Evolutionary conservation across 2,888 invertebrate species (phyloP), one percentile per base, ranked within the genome.

Genomic region (Drosophila testacea): DNA sequence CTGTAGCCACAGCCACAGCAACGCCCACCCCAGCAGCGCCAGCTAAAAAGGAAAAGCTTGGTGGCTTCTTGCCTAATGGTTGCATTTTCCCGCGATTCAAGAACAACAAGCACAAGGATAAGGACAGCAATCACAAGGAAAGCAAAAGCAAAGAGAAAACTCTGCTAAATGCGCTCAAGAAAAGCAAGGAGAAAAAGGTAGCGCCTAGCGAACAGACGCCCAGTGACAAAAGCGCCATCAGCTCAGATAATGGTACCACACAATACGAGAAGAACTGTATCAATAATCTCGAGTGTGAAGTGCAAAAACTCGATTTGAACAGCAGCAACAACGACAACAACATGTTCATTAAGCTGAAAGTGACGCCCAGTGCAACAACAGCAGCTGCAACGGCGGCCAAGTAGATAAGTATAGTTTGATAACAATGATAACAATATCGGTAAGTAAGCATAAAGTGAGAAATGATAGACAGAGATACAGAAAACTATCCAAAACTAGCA

Each of bases 61-160:
- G 91, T 38, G 92, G 92, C 9, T 92, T 92, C 71, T 77, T 92
- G 71, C 92, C 92, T 56, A 92, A 92, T 64, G 92, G 92, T 61
- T 92, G 92, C 69, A 92, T 92, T 73, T 92, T 92, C 79, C 92
- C 92, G 70, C 90, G 92, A 52, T 92, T 92, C 65, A 92, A 92
- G 68, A 92, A 92, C 73, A 91, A 90, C 74, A 92, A 92, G 72
- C 90, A 92, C 71, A 92, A 92, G 79, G 92, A 92, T 50, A 92
- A 89, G 71, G 91, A 91, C 5, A 89, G 85, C 80, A 87, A 73
- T 73, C 91, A 77, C 81, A 90, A 85, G 69, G 91, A 88, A 59
- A 76, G 83, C 54, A 90, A 90, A 50, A 90, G 91, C 66, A 90
- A 91, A 78, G 91, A 91, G 81, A 91, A 91, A 77, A 92, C 90